Percentiles rank a stretch among this genome's conserved stretches.
Evolutionary conservation across 2,888 invertebrate genomes (phyloP).

Genomic region (Pocota personata): DNA sequence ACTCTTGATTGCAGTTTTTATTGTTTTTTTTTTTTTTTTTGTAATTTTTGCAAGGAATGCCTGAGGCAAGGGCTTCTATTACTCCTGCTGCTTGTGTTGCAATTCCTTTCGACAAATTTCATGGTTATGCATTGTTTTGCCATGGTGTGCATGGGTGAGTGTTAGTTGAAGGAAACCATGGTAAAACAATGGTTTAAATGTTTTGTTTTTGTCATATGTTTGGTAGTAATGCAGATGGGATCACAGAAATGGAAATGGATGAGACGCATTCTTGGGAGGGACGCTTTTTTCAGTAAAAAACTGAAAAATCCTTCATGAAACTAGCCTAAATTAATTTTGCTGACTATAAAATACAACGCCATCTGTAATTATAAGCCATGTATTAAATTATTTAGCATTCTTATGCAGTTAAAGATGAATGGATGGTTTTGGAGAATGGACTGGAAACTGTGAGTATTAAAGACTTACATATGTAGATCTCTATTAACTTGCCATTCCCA

Average conservation of each 20-base stretch:
- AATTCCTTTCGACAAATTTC: conserved; percentile 44
- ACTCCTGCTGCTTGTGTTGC: conserved; percentile 38
- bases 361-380: too few species aligned
- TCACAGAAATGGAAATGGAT: too few species aligned
- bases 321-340: too few species aligned
- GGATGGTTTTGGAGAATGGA: too few species aligned
- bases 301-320: too few species aligned
- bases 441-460: too few species aligned
- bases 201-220: conserved; percentile 14
- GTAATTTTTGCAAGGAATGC: conserved; percentile 39
- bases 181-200: conserved; percentile 15
- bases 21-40: conserved; percentile 16
- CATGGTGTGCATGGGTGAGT: background rate
- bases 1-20: conserved; percentile 59
- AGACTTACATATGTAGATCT: too few species aligned
- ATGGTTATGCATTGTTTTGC: conserved; percentile 43
- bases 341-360: too few species aligned
- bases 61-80: conserved; percentile 39
- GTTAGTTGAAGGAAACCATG: conserved; percentile 1
- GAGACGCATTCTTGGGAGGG: too few species aligned
- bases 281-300: background rate
- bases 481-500: too few species aligned
- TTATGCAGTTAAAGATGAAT: too few species aligned
- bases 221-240: background rate
- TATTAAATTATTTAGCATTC: too few species aligned